A percentile compares a stretch with the other conserved stretches of the same genome.
Evolutionary conservation across 2,113 vertebrate genomes (phyloP).

Genomic region (Coreoperca whiteheadi): DNA sequence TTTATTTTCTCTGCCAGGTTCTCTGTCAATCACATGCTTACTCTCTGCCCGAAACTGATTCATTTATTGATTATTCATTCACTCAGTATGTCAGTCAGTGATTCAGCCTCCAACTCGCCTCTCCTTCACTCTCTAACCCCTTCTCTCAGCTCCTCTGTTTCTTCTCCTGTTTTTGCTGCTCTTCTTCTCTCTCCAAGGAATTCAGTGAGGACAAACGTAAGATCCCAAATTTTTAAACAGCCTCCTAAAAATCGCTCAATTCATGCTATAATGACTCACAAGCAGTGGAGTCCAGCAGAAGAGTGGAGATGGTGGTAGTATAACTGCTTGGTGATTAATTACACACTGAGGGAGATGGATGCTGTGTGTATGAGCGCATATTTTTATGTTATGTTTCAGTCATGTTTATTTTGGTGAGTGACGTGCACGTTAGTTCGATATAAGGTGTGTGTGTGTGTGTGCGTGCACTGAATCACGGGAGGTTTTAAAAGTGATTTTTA

Average conservation of each 20-base stretch:
- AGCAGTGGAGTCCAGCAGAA: conserved; percentile 14
- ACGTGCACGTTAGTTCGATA: conserved; percentile 8
- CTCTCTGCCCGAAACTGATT: conserved; percentile 46
- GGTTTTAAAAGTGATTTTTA: conserved; percentile 65
- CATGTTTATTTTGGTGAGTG: conserved; percentile 12
- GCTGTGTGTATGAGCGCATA: conserved; percentile 16
- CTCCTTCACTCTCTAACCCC: background rate
- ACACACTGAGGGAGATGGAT: conserved; percentile 30
- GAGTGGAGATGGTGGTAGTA: conserved; percentile 9
- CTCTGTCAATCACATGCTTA: conserved; percentile 43
- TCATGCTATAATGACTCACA: conserved; percentile 26
- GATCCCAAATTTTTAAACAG: conserved; percentile 29
- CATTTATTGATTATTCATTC: conserved; percentile 59
- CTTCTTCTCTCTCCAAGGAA: conserved; percentile 22
- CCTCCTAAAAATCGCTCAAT: conserved; percentile 2
- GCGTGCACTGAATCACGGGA: conserved; percentile 29
- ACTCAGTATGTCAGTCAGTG: conserved; percentile 42
- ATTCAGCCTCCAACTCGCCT: conserved; percentile 26
- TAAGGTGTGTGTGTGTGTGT: conserved; percentile 8
- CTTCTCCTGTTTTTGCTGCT: conserved; percentile 20
- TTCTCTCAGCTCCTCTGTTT: conserved; percentile 6
- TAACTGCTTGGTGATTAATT: conserved; percentile 45
- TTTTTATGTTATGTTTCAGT: conserved; percentile 14
- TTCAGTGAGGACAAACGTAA: conserved; percentile 14
- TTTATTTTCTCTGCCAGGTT: conserved; percentile 37